Evolutionary conservation across 2,113 vertebrate genomes (phyloP), one percentile per base, ranked within the genome.

Genomic region (Dasyornis broadbenti): DNA sequence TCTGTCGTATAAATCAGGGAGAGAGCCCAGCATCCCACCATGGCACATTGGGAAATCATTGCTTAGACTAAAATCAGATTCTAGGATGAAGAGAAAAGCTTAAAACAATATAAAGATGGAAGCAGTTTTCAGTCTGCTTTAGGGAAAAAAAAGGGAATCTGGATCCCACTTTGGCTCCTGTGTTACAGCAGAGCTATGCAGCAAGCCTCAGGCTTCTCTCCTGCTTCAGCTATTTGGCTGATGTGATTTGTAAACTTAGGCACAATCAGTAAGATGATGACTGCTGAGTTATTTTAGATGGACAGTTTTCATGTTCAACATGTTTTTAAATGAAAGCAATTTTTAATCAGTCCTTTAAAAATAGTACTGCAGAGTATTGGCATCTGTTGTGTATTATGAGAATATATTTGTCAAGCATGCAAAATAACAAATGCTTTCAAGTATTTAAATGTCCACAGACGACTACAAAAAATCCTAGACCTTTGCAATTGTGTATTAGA

Each of bases 261-360:
- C 87, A 92, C 19, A 82, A 80, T 89, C 59, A 76, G 71, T 57
- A 79, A 84, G 78, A 95, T 80, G 91, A 94, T 87, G 91, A 88
- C 66, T 93, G 78, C 59, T 47, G 27, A 95, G 59, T 91, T 96
- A 95, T 95, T 96, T 95, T 95, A 95, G 96, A 95, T 88, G 94
- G 96, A 59, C 84, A 91, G 66, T 93, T 97, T 96, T 95, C 66
- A 70, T 95, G 82, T 95, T 92, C 78, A 95, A 95, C 91, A 90
- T 95, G 90, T 94, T 94, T 95, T 92, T 63, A 95, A 92, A 88
- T 54, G n/a, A 95, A 95, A 95, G 90, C 66, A 88, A 93, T 94
- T 96, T 95, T 94, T 93, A 95, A 95, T 95, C 96, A 24, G 9
- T 57, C 50, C 66, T 95, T 94, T 93, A 95, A 96, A 97, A 96